Evolutionary conservation across 2,888 invertebrate species (phyloP).

Genomic region (Agrilus cyanescens): DNA sequence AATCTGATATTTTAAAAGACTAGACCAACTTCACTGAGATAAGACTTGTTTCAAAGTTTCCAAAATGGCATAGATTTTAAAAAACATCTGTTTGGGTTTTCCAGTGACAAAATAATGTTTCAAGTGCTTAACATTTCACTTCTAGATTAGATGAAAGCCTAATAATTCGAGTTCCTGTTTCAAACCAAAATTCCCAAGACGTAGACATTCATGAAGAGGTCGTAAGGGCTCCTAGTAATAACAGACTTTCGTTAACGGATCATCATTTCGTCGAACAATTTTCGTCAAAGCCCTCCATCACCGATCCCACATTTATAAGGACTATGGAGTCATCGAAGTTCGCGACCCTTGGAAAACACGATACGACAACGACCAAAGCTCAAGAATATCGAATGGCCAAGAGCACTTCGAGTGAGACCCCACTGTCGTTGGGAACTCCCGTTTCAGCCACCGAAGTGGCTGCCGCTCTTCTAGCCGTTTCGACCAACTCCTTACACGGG

Average conservation of each 20-base stretch:
- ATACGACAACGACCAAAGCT: slow-evolving; percentile 16
- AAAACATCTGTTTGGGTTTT: neutral
- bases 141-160: slow-evolving; percentile 48
- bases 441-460: slow-evolving; percentile 42
- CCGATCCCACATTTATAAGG: slow-evolving; percentile 31
- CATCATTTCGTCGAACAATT: slow-evolving; percentile 16
- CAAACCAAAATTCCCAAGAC: slow-evolving; percentile 8
- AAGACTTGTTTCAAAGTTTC: neutral
- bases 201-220: slow-evolving; percentile 6
- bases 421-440: slow-evolving; percentile 35
- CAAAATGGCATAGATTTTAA: neutral
- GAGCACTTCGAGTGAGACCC: slow-evolving; percentile 37
- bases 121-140: neutral
- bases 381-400: slow-evolving; percentile 33
- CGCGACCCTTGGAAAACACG: slow-evolving; percentile 29
- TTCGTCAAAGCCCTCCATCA: slow-evolving; percentile 10
- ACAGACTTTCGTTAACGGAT: slow-evolving; percentile 17
- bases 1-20: neutral
- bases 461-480: slow-evolving; percentile 41
- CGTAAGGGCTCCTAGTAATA: slow-evolving; percentile 7
- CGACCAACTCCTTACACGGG: slow-evolving; percentile 38
- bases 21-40: neutral
- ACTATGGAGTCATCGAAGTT: slow-evolving; percentile 36
- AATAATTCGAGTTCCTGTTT: slow-evolving; percentile 32
- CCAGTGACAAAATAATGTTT: neutral